Evolutionary conservation across 2,797 vertebrate genomes (phyloP), one percentile per base, ranked within the genome.

Genomic region (Typhlichthys eigenmanni): DNA sequence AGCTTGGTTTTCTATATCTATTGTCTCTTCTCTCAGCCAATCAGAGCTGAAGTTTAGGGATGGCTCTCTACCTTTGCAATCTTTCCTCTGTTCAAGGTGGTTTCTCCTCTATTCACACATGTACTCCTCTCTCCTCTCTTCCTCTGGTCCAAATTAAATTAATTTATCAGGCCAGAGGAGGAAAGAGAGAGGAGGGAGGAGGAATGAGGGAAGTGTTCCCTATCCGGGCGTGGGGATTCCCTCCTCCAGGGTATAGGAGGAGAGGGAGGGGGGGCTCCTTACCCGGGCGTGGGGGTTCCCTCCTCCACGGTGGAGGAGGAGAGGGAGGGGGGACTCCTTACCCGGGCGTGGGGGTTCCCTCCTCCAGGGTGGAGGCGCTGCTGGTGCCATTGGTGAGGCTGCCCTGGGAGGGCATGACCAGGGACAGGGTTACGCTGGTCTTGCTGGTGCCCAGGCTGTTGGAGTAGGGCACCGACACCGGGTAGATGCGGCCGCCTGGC

Each of bases 321-420:
- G n/a, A 48, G 47, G 29, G 2, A 47, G 9, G 34, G 2, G 2
- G 2, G 2, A 1, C 4, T 1, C 8, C 81, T 79, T 81, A 93
- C 91, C 92, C 87, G 29, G 96, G 93, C 0, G 97, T 98, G 24
- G 97, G 19, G 19, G 19, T 24, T 24, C 19, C 19, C 19, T 24
- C 19, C 19, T 24, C 19, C 19, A 24, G 83, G 1, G 96, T 96
- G 62, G 97, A 95, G 12, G 94, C 94, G 0, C 94, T 96, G 91
- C 95, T 96, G 72, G 96, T 96, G 47, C 97, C 97, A 0, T 99
- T 99, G 82, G 98, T 97, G 88, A 99, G 95, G 54, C 96, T 95
- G 45, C 94, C 92, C 68, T 97, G 96, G 2, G 95, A 96, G 60
- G 97, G 97, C 97, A 99, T 99, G 66, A 99, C 97, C 73, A 99